These are phyloP conservation scores for Zygaena filipendulae DNA, from an alignment of 2,888 invertebrate species.

Conservation along the genomic window DNA sequence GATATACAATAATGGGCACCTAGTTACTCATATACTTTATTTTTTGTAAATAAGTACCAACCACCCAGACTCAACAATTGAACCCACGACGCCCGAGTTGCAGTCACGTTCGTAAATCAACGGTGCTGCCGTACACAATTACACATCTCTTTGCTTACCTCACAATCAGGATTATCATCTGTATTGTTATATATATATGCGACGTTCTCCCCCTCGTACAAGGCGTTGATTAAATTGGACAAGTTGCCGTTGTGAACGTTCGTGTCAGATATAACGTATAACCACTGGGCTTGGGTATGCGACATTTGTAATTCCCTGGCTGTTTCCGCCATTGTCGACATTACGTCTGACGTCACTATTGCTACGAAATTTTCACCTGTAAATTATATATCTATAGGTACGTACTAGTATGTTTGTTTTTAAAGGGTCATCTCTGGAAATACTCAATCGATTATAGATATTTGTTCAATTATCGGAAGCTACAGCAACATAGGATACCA, in stretches of 20 bases:
- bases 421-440: too few relatives aligned
- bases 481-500: too few relatives aligned
- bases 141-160: too few relatives aligned
- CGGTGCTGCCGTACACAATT: too few relatives aligned
- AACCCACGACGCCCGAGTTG: too few relatives aligned
- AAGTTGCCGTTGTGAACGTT: conserved; percentile 57
- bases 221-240: conserved; percentile 62
- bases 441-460: not conserved
- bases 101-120: too few relatives aligned
- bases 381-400: too few relatives aligned
- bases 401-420: not conserved
- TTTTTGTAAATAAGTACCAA: too few relatives aligned
- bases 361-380: conserved; percentile 70
- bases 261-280: conserved; percentile 79
- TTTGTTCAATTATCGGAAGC: not conserved
- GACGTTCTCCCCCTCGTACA: conserved; percentile 83
- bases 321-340: conserved; percentile 74
- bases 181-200: conserved; percentile 82
- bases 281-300: conserved; percentile 81
- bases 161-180: conserved; percentile 52
- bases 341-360: conserved; percentile 70
- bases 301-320: conserved; percentile 75
- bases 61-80: too few relatives aligned
- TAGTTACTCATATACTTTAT: too few relatives aligned
- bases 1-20: too few relatives aligned